phyloP scores from a whole-genome alignment of 2,888 invertebrate species.

The Willowsia nigromaculata region DNA sequence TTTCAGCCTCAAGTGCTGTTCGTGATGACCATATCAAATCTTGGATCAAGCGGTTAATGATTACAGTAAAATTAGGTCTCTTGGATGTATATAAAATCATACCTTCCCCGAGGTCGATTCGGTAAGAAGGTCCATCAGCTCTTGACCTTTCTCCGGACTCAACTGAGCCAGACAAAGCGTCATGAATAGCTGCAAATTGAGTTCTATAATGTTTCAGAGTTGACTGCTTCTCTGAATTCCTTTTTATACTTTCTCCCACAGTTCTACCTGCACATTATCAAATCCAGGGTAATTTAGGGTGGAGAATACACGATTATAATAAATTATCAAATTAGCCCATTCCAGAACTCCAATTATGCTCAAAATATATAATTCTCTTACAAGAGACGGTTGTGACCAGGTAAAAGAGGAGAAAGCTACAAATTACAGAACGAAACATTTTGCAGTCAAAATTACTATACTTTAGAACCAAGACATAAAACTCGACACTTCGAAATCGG shows the following conservation, averaged over 20 bases:
- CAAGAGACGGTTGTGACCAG: slow-evolving; percentile 26
- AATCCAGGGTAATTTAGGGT: not conserved
- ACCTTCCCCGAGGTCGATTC: slow-evolving; percentile 70
- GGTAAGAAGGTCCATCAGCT: slow-evolving; percentile 60
- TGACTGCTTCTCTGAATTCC: slow-evolving; percentile 41
- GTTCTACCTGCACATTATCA: slow-evolving; percentile 28
- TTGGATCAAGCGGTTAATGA: slow-evolving; percentile 67
- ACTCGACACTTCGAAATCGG: not conserved
- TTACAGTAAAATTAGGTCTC: slow-evolving; percentile 68
- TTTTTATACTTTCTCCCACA: slow-evolving; percentile 45
- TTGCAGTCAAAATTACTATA: not conserved
- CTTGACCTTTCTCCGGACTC: slow-evolving; percentile 54
- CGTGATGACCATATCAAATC: slow-evolving; percentile 69
- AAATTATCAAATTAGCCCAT: not conserved
- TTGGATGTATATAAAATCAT: slow-evolving; percentile 65
- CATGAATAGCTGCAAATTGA: slow-evolving; percentile 53
- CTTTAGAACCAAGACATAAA: not conserved
- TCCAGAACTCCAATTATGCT: not conserved
- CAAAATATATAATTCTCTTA: slow-evolving; percentile 10
- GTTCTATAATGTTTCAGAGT: slow-evolving; percentile 46
- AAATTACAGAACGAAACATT: slow-evolving; percentile 1
- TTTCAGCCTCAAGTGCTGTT: slow-evolving; percentile 57
- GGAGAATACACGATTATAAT: not conserved
- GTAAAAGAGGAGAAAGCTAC: slow-evolving; percentile 31
- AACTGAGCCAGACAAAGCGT: slow-evolving; percentile 54